Evolutionary conservation across 2,113 vertebrate species (phyloP).

Genomic region (Poeciliopsis retropinna): DNA sequence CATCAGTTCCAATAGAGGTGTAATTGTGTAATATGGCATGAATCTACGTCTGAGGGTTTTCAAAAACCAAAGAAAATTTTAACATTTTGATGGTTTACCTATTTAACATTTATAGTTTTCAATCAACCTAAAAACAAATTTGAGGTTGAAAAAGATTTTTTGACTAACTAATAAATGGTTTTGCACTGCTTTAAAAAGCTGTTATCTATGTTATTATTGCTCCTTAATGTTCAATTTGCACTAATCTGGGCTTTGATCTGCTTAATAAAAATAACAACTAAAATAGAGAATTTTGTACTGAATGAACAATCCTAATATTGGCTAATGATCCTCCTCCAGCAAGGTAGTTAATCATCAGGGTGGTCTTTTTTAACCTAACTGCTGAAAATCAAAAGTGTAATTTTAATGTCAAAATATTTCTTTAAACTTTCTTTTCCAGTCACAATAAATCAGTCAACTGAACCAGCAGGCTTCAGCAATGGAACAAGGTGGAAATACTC

Average conservation of each 20-base stretch:
- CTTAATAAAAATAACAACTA: background rate
- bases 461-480: slow-evolving; percentile 11
- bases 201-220: no score
- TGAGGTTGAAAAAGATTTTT: background rate
- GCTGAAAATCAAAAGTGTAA: background rate
- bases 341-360: background rate
- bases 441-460: slow-evolving; percentile 20
- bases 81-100: background rate
- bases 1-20: slow-evolving; percentile 48
- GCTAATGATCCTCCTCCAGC: background rate
- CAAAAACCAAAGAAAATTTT: slow-evolving; percentile 1
- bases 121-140: background rate
- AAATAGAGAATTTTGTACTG: background rate
- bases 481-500: slow-evolving; percentile 33
- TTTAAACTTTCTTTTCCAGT: slow-evolving; percentile 4
- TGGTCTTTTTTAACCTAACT: background rate
- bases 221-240: no score
- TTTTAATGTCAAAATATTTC: slow-evolving; percentile 10
- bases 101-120: background rate
- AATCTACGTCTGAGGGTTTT: slow-evolving; percentile 23
- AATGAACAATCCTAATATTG: background rate
- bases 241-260: no score
- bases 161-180: no score
- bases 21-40: slow-evolving; percentile 32
- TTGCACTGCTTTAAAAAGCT: no score